phyloP scores from a whole-genome alignment of 2,113 vertebrate genomes.

The Nyctereutes procyonoides region DNA sequence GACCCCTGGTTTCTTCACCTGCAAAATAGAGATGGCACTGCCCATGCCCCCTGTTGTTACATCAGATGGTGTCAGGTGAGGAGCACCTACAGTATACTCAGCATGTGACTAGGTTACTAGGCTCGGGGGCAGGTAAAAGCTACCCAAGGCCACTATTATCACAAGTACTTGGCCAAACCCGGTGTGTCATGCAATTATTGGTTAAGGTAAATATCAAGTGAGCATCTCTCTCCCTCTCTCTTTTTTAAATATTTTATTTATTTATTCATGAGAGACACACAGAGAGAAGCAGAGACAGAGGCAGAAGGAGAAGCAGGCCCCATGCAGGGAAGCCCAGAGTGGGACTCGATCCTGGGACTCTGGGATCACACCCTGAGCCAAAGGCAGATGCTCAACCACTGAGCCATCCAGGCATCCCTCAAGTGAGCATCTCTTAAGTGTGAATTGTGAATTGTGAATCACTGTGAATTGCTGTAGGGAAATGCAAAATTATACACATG shows the following conservation, averaged over 20 bases:
- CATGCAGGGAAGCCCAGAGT: too few species aligned
- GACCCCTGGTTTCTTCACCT: neutral
- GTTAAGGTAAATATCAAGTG: neutral
- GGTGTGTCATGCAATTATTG: rapidly evolving
- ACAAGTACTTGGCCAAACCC: neutral
- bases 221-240: neutral
- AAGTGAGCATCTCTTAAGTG: neutral
- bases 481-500: rapidly evolving
- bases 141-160: rapidly evolving
- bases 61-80: rapidly evolving
- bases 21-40: rapidly evolving
- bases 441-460: too few species aligned
- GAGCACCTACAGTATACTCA: rapidly evolving
- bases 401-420: too few species aligned
- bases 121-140: neutral
- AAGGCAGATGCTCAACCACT: too few species aligned
- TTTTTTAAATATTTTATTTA: too few species aligned
- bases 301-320: too few species aligned
- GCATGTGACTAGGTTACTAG: rapidly evolving
- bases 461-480: too few species aligned
- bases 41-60: rapidly evolving
- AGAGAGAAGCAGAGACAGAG: too few species aligned
- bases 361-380: too few species aligned
- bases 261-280: too few species aligned
- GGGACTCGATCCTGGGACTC: too few species aligned